Evolutionary conservation across 2,797 vertebrate species (phyloP), one percentile per base, ranked within the genome.

Genomic region (Eptatretus atami): DNA sequence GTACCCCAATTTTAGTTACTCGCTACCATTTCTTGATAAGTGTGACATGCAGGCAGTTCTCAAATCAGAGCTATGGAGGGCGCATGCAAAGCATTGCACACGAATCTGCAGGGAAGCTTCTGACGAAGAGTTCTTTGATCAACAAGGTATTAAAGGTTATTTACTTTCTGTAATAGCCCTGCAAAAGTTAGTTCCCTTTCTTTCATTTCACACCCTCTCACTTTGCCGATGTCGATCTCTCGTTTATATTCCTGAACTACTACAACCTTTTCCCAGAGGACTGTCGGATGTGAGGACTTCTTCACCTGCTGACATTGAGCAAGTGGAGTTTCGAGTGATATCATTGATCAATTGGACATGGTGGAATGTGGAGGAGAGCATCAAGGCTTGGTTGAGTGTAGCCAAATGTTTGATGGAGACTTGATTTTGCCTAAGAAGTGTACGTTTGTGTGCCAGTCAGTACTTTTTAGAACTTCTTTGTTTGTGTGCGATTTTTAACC

Each of bases 61-160:
- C 86, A 80, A 80, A n/a, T n/a, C 70, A 86, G 87, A 74, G 86
- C 74, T 92, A 73, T 86, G 83, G 86, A 94, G 73, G 86, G 86
- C 79, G 86, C 72, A 93, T 94, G 86, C 83, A 94, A 78, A 94
- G 86, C 70, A 94, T 94, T 12, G 86, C 86, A 15, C 76, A 86
- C 63, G 85, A 94, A 73, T n/a, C 86, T 0, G 86, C n/a, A 94
- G 1, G 83, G 88, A 73, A 86, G 86, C 76, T n/a, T 85, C 83
- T 0, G 86, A 88, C 1, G 86, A n/a, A 94, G 15, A 84, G 92
- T 74, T 94, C 86, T 77, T 94, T 94, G 24, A 86, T 92, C 60
- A n/a, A 86, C 86, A 24, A 86, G n/a, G 86, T 93, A 82, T n/a
- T 64, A 74, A 60, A 24, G 55, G 9, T 15, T 60, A 9, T 15